Evolutionary conservation across 2,113 vertebrate genomes (phyloP).

Genomic region (Zeus faber): DNA sequence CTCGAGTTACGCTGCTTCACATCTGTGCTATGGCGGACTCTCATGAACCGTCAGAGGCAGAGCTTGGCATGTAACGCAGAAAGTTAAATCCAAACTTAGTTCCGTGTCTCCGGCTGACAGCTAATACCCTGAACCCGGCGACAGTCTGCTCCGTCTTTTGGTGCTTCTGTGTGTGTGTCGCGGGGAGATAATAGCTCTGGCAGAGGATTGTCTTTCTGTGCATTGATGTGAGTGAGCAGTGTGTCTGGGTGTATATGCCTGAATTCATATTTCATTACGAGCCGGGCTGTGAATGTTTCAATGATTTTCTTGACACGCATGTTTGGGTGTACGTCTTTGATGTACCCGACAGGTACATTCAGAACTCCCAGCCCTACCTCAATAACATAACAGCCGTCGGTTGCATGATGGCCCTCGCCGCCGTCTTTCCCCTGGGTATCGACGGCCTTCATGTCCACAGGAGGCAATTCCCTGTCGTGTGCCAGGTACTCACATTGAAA

Average conservation of each 20-base stretch:
- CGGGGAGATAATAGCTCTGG: too few relatives aligned
- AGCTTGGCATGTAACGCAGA: too few relatives aligned
- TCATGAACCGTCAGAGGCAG: too few relatives aligned
- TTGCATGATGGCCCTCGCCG: constrained; percentile 87
- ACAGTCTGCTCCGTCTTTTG: too few relatives aligned
- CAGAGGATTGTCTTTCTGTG: constrained; percentile 2
- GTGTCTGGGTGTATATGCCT: neutral
- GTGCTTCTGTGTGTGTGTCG: constrained; percentile 6
- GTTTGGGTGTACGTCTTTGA: constrained; percentile 2
- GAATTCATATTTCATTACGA: too few relatives aligned
- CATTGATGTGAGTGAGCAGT: neutral
- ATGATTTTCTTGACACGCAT: too few relatives aligned
- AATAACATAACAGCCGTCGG: constrained; percentile 92
- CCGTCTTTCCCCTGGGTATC: constrained; percentile 86
- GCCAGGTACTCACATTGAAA: constrained; percentile 86
- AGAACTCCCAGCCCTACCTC: constrained; percentile 92
- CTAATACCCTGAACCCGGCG: too few relatives aligned
- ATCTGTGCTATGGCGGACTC: too few relatives aligned
- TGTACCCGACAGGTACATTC: constrained; percentile 80
- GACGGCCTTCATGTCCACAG: constrained; percentile 85
- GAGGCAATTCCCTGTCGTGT: constrained; percentile 84
- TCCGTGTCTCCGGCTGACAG: too few relatives aligned
- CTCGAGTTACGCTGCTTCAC: too few relatives aligned
- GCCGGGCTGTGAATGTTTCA: too few relatives aligned
- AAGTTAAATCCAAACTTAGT: too few relatives aligned